These are phyloP conservation scores for Aplodontia rufa DNA, from an alignment of 2,113 vertebrate species.

Conservation along the genomic window DNA sequence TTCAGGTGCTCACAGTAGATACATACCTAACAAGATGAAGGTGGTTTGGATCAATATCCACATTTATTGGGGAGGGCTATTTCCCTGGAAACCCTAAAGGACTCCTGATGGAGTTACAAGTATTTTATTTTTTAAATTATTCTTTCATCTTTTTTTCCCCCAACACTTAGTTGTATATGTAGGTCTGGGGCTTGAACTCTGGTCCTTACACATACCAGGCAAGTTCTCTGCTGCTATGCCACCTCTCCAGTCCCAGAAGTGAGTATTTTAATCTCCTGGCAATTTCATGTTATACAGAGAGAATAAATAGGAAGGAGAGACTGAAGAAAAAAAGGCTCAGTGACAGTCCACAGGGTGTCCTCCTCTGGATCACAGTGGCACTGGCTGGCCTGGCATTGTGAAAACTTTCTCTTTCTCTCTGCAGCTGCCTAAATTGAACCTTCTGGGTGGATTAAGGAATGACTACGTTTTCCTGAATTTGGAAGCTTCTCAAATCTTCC, in stretches of 20 bases:
- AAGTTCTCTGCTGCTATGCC: too few species aligned
- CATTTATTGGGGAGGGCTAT: not conserved
- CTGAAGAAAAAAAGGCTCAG: not conserved
- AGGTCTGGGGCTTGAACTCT: too few species aligned
- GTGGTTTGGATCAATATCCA: not conserved
- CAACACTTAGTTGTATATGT: too few species aligned
- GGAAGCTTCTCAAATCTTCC: conserved; percentile 20
- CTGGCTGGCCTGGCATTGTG: not conserved
- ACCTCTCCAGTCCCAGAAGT: too few species aligned
- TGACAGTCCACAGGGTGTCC: rapidly evolving
- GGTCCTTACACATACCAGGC: too few species aligned
- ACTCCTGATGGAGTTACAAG: not conserved
- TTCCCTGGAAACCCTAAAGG: not conserved
- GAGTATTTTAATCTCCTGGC: too few species aligned
- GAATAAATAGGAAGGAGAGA: not conserved
- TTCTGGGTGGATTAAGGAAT: conserved; percentile 40
- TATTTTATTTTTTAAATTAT: too few species aligned
- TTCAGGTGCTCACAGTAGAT: not conserved
- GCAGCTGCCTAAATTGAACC: conserved; percentile 7
- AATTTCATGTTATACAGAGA: not conserved
- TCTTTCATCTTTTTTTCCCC: too few species aligned
- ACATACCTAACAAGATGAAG: not conserved
- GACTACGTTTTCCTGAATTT: conserved; percentile 27
- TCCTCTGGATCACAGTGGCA: not conserved
- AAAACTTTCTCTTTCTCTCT: not conserved